Percentiles rank a stretch among this genome's conserved stretches.
phyloP scores from a whole-genome alignment of 2,888 invertebrate genomes.

The Entomobrya proxima region DNA sequence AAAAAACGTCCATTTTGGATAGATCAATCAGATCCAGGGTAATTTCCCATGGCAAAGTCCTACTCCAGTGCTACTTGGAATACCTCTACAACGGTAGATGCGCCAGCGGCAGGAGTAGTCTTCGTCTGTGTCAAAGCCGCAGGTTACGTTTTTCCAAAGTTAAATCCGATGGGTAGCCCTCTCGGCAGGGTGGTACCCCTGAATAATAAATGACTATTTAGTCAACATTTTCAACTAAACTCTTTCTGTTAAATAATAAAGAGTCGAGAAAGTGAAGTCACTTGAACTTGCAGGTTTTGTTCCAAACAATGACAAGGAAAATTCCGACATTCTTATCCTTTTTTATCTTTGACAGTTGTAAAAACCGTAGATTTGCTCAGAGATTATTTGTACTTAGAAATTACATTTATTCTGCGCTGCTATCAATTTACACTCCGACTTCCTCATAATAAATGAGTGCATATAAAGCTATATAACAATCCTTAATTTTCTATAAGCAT shows the following conservation, averaged over 20 bases:
- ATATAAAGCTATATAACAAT: no score
- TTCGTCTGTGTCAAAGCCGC: neutral
- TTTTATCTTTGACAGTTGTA: no score
- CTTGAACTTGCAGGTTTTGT: neutral
- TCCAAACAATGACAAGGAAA: neutral
- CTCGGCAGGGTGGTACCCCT: neutral
- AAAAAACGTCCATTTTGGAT: constrained; percentile 1
- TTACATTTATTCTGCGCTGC: no score
- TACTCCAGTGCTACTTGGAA: neutral
- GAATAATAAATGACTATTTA: neutral
- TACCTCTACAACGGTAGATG: neutral
- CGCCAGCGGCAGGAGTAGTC: neutral
- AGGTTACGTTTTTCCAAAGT: neutral
- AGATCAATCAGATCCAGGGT: neutral
- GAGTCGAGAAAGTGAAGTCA: neutral
- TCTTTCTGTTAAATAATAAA: neutral
- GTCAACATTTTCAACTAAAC: neutral
- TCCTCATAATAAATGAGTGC: no score
- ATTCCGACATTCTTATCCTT: neutral
- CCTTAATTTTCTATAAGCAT: no score
- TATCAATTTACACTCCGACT: no score
- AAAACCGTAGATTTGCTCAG: no score
- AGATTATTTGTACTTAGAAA: no score
- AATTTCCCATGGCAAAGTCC: neutral
- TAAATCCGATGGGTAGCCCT: neutral